Percentiles rank a stretch among this genome's conserved stretches.
Conservation (phyloP, 1,140 invertebrate genomes). For the Plutomurus gul region DNA sequence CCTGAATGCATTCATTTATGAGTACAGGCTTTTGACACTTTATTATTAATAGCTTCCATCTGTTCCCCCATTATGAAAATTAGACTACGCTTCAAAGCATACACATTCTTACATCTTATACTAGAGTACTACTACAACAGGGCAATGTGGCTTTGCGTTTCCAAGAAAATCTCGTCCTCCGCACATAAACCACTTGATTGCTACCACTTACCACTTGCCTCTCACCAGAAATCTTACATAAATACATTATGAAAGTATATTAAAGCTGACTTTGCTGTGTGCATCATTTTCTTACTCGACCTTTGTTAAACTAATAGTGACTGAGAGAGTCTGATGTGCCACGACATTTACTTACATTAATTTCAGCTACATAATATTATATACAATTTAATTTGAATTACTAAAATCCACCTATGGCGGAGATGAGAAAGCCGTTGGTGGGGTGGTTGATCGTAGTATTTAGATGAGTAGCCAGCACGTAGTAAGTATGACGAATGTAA, state of each 20-base stretch:
- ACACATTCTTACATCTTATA: neutral
- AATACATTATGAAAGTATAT: no score
- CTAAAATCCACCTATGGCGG: neutral
- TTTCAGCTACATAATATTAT: neutral
- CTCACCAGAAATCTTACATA: no score
- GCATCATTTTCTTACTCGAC: neutral
- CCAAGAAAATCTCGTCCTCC: no score
- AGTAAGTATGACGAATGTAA: conserved; percentile 8
- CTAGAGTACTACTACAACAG: neutral
- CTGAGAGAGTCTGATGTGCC: no score
- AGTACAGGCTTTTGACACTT: conserved; percentile 22
- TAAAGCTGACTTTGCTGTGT: no score
- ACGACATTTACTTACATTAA: neutral
- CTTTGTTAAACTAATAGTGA: no score
- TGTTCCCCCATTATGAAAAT: conserved; percentile 34
- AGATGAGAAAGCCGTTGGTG: neutral
- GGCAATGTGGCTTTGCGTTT: neutral
- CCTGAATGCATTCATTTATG: conserved; percentile 13
- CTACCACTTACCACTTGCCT: no score
- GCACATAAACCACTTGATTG: no score
- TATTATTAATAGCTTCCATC: conserved; percentile 34
- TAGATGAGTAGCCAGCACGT: neutral
- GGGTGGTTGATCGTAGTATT: neutral
- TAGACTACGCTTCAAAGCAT: conserved; percentile 28
- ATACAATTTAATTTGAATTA: conserved; percentile 25